Base-by-base conservation (phyloP, 2,888 invertebrate species). In the Calephelis perditalis region DNA sequence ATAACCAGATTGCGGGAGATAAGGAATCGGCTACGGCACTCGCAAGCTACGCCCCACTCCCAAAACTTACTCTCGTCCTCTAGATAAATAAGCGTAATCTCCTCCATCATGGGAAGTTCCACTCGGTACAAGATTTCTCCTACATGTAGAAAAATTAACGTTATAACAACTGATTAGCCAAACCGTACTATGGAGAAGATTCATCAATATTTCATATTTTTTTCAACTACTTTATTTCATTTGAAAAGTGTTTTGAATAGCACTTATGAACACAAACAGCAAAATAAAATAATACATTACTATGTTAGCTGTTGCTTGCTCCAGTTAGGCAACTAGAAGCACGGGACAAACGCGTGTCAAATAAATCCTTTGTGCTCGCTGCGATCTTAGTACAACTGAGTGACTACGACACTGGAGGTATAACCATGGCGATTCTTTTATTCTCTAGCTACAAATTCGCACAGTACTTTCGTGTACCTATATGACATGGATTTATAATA, bases 111-210 rank as follows among this genome's bases (percentile, higher is more conserved):
- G 92, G 96, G 96, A 93, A 96, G 95, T 94, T 96, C 95, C 94
- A 96, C 96, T 92, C 96, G 95, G 93, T 95, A 96, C 94, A 96
- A 95, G 94, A 96, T 96, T 94, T 96, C 96, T 92, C 95, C 95
- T 91, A 91, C 84, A 91, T 88, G 89, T 90, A 91, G 84, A 91
- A 91, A 91, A 89, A 91, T 90, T 86, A 85, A 85, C 84, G 90
- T 91, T 91, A 90, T 81, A 86, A 87, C 75, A 83, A 81, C 77
- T 73, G 75, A 60, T 64, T 68, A 66, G 66, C 63, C 76, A 70
- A 78, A 73, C 72, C 77, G 72, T 71, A 69, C 65, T 67, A 71
- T 69, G 72, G 71, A 70, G 64, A 67, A 67, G 60, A 70, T 43
- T 26, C 44, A 55, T 56, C 44, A 44, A 15, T 7, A 7, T 7